phyloP scores from a whole-genome alignment of 2,113 vertebrate genomes.

The Pipa parva region DNA sequence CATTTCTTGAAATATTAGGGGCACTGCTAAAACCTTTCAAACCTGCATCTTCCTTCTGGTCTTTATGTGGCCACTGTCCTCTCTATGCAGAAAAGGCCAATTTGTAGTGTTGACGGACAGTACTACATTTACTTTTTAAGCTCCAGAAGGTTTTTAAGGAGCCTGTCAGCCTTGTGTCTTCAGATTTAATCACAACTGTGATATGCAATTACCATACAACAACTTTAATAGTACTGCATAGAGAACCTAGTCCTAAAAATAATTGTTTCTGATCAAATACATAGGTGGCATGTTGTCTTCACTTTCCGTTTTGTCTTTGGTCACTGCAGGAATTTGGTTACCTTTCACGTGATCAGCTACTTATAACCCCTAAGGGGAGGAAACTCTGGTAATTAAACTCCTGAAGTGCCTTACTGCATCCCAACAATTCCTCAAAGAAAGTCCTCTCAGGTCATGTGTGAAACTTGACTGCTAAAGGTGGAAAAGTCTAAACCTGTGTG shows the following conservation, averaged over 20 bases:
- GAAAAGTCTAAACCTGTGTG: neutral
- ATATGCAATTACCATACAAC: neutral
- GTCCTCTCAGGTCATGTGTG: neutral
- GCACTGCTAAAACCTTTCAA: constrained; percentile 10
- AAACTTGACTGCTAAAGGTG: neutral
- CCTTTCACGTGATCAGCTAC: constrained; percentile 16
- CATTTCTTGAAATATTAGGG: constrained; percentile 24
- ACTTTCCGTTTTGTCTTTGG: neutral
- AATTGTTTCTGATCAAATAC: neutral
- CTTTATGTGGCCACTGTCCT: neutral
- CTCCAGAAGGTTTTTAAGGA: constrained; percentile 25
- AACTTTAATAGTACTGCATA: neutral
- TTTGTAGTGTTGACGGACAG: constrained; percentile 1
- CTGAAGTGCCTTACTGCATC: constrained; percentile 30
- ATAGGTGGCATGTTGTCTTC: neutral
- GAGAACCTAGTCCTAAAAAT: neutral
- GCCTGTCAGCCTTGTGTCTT: neutral
- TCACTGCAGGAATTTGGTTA: constrained; percentile 41
- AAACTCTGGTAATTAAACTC: constrained; percentile 36
- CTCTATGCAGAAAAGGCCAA: constrained; percentile 32
- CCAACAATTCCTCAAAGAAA: neutral
- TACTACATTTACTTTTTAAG: neutral
- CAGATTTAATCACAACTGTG: neutral
- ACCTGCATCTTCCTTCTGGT: constrained; percentile 14
- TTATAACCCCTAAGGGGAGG: constrained; percentile 28